Percentiles rank a stretch among this genome's conserved stretches.
Conservation (phyloP, 2,888 invertebrate genomes). For the Cistogaster globosa region DNA sequence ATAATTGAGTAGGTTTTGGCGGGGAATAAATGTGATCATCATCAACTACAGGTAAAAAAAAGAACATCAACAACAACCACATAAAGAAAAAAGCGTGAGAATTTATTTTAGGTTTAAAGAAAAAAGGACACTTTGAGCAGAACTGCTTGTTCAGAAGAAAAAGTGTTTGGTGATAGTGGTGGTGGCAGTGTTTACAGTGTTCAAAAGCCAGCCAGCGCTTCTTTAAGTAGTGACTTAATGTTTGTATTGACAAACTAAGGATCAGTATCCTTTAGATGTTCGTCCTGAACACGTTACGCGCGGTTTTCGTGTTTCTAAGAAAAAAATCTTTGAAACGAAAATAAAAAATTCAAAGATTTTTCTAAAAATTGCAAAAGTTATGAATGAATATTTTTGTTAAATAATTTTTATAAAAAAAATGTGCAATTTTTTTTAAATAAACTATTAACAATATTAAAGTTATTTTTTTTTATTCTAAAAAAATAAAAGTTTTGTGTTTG, state of each 20-base stretch:
- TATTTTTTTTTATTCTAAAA: neutral
- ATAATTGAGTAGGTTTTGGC: slow-evolving; percentile 35
- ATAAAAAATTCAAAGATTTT: slow-evolving; percentile 70
- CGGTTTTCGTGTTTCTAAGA: slow-evolving; percentile 44
- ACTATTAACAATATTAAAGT: slow-evolving; percentile 56
- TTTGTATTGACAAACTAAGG: slow-evolving; percentile 33
- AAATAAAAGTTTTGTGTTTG: slow-evolving; percentile 5
- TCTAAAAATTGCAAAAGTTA: slow-evolving; percentile 58
- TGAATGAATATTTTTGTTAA: slow-evolving; percentile 7
- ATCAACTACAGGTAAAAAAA: slow-evolving; percentile 24
- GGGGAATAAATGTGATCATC: slow-evolving; percentile 9
- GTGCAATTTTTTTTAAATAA: slow-evolving; percentile 60
- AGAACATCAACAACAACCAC: slow-evolving; percentile 23
- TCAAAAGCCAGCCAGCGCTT: slow-evolving; percentile 40
- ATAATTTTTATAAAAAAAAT: slow-evolving; percentile 49
- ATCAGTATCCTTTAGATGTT: slow-evolving; percentile 70
- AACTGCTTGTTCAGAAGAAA: neutral
- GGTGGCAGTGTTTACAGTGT: slow-evolving; percentile 9
- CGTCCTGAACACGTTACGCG: slow-evolving; percentile 52
- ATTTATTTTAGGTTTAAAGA: slow-evolving; percentile 2
- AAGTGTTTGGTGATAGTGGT: slow-evolving; percentile 4
- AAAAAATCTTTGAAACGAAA: slow-evolving; percentile 19
- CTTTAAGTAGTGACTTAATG: slow-evolving; percentile 54
- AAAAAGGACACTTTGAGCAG: slow-evolving; percentile 60
- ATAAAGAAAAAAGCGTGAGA: slow-evolving; percentile 42